Conservation (phyloP, 2,888 invertebrate species). For the Leucoma salicis region DNA sequence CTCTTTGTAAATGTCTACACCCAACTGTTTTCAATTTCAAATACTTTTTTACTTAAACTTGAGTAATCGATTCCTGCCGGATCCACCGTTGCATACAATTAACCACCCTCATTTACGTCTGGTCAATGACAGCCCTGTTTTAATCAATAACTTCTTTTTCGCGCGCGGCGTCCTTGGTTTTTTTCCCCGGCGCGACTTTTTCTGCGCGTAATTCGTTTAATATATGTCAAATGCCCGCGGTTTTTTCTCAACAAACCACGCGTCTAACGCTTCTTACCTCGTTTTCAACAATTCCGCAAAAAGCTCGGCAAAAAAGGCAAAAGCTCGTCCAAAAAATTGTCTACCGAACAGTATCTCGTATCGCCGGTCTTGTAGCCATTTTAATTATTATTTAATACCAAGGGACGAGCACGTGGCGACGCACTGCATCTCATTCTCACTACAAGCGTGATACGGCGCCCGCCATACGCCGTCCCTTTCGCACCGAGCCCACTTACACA, state of each 20-base stretch:
- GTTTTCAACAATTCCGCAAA: constrained; percentile 69
- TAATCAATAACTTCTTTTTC: constrained; percentile 82
- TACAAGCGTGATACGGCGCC: constrained; percentile 32
- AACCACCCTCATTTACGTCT: constrained; percentile 80
- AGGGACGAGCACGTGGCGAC: constrained; percentile 81
- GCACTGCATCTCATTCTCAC: constrained; percentile 55
- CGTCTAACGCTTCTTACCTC: constrained; percentile 55
- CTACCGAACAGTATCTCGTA: constrained; percentile 78
- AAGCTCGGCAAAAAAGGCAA: constrained; percentile 74
- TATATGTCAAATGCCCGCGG: constrained; percentile 70
- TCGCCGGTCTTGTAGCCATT: constrained; percentile 80
- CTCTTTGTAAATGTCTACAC: constrained; percentile 21
- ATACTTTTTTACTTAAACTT: constrained; percentile 39
- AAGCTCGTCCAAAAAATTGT: constrained; percentile 80
- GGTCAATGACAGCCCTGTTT: constrained; percentile 81
- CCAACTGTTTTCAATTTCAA: constrained; percentile 40
- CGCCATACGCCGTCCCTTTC: constrained; percentile 52
- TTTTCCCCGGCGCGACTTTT: constrained; percentile 79
- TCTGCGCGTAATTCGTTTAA: constrained; percentile 77
- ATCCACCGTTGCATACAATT: constrained; percentile 75
- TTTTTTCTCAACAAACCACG: constrained; percentile 48
- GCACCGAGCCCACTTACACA: constrained; percentile 80
- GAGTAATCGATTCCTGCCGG: constrained; percentile 57
- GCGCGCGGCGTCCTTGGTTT: constrained; percentile 77
- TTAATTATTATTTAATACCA: constrained; percentile 83